A percentile compares a stretch with the other conserved stretches of the same genome.
These are phyloP conservation scores for Macrophya annulata DNA, from an alignment of 2,888 invertebrate species.

Conservation along the genomic window DNA sequence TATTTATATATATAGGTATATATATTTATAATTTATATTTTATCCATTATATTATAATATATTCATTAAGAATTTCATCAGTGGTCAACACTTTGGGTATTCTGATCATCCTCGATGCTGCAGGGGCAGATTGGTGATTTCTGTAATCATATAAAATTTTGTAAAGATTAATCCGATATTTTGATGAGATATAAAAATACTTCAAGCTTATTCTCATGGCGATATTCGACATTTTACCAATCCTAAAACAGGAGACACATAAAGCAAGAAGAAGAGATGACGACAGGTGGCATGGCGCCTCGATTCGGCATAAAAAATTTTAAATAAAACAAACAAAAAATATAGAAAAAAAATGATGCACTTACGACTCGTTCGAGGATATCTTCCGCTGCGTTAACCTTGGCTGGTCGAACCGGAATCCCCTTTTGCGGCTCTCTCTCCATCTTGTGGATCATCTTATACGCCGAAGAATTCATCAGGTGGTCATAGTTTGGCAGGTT, in stretches of 20 bases:
- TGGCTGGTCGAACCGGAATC: conserved; percentile 84
- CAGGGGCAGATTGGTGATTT: conserved; percentile 74
- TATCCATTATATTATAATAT: conserved; percentile 26
- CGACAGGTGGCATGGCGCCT: conserved; percentile 22
- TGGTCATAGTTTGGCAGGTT: conserved; percentile 87
- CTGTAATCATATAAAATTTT: conserved; percentile 66
- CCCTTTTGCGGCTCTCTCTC: conserved; percentile 85
- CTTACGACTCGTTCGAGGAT: conserved; percentile 77
- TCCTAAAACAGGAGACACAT: background rate
- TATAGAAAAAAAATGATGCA: conserved; percentile 55
- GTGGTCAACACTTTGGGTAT: conserved; percentile 72
- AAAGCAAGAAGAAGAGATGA: conserved; percentile 5
- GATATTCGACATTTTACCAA: background rate
- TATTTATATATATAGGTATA: conserved; percentile 9
- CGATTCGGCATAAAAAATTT: background rate
- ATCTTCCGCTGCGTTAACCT: conserved; percentile 87
- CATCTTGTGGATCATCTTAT: conserved; percentile 90
- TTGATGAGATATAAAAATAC: background rate
- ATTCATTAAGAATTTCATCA: conserved; percentile 58
- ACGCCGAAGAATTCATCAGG: conserved; percentile 90
- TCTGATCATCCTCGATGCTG: conserved; percentile 71
- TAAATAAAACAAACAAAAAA: background rate
- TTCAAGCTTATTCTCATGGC: background rate
- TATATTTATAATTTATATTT: background rate
- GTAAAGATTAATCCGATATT: background rate